phyloP scores from a whole-genome alignment of 2,797 vertebrate species.

The Smutsia temminckii region DNA sequence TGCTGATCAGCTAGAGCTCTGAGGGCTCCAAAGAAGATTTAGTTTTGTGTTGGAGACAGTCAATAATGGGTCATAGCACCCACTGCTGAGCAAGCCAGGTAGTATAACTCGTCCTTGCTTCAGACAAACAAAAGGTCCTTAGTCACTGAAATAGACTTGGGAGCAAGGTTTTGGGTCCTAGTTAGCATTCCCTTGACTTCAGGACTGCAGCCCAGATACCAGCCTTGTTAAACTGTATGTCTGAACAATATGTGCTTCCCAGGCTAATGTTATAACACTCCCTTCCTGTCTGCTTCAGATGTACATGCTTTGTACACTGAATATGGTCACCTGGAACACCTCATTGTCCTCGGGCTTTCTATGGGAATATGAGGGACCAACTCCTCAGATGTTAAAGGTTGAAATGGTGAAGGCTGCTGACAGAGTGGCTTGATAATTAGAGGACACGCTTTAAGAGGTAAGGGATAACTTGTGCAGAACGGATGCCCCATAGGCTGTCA shows the following conservation, averaged over 20 bases:
- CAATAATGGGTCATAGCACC: background rate
- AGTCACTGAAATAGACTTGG: background rate
- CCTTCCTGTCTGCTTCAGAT: background rate
- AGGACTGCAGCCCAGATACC: background rate
- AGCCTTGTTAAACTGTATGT: background rate
- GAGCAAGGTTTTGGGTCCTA: background rate
- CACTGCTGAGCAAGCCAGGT: background rate
- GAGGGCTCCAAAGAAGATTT: background rate
- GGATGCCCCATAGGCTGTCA: background rate
- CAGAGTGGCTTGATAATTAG: background rate
- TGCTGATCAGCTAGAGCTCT: too few relatives aligned
- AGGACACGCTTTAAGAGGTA: background rate
- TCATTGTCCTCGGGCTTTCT: background rate
- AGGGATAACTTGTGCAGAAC: background rate
- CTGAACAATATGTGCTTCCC: background rate
- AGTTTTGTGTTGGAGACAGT: background rate
- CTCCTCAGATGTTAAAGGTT: background rate
- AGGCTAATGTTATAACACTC: background rate
- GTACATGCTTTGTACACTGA: background rate
- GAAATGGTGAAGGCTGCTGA: background rate
- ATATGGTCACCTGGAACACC: background rate
- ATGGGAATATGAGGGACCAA: background rate
- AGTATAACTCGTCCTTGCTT: background rate
- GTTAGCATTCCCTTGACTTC: background rate
- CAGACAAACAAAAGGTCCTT: background rate